Evolutionary conservation across 1,140 invertebrate genomes (phyloP), one percentile per base, ranked within the genome.

Genomic region (Ruditapes philippinarum): DNA sequence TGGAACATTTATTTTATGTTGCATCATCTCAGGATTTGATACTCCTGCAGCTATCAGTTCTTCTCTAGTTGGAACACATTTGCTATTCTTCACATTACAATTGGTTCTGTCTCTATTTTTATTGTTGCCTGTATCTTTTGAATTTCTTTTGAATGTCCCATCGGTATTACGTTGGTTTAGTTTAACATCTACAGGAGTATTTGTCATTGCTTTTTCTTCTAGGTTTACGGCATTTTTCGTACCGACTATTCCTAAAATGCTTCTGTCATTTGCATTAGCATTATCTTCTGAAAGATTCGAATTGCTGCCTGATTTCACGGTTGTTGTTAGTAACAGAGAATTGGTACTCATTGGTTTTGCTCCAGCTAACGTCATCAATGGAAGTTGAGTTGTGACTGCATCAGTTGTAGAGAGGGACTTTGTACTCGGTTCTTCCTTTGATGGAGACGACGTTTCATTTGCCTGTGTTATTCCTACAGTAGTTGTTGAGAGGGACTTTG

Each of bases 41-140:
- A 54, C 74, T 14, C 74, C 74, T 19, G 31, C 28, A 36, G 42
- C 74, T 33, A 19, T 54, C 2, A 78, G 45, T 33, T 78, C 74
- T 31, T 7, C 42, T 31, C 42, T n/a, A 14, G 45, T 78, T 3
- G 74, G 74, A 33, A 78, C 74, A 78, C 45, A 51, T 9, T n/a
- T 49, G 11, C 74, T 78, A 38, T 78, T 78, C 45, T 78, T 78
- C 11, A 78, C 45, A 19, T 36, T 49, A 54, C 42, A 51, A 17
- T 12, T n/a, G 33, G 74, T 12, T 54, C 0, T 74, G 9, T 74
- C 25, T 49, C 49, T 25, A 62, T n/a, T 9, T 28, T 25, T 25
- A 28, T 62, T 62, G 5, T 14, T n/a, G 22, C 11, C 57, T 11
- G 19, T 31, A 7, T 9, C 25, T 7, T 31, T 36, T 28, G 65